Conservation (phyloP, 2,113 vertebrate species). For the Pelecanoides urinatrix region DNA sequence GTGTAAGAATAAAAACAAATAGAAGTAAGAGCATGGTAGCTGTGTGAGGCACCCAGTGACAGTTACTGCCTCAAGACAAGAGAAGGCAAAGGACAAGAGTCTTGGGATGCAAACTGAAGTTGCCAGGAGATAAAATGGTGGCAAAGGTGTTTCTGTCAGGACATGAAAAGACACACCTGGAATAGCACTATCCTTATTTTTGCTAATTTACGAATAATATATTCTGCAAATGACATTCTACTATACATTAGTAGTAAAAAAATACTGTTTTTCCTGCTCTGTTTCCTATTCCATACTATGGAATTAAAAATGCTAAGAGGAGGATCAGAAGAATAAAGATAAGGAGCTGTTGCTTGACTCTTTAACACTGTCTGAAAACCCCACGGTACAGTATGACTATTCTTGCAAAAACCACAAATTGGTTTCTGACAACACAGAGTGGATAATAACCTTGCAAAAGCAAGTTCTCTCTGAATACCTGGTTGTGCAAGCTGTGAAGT, state of each 20-base stretch:
- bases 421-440: neutral
- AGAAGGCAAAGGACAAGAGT: neutral
- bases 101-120: neutral
- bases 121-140: neutral
- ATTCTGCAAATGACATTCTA: neutral
- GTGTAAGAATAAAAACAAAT: neutral
- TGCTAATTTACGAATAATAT: neutral
- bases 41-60: neutral
- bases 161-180: neutral
- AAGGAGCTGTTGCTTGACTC: constrained; percentile 20
- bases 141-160: neutral
- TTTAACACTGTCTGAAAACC: neutral
- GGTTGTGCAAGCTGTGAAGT: neutral
- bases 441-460: neutral
- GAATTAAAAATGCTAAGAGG: neutral
- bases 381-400: neutral
- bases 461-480: neutral
- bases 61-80: neutral
- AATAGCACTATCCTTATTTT: neutral
- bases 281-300: neutral
- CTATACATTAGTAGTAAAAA: neutral
- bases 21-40: neutral
- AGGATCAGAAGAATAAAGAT: constrained; percentile 12
- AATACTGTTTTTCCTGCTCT: neutral
- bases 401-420: neutral